phyloP scores from a whole-genome alignment of 2,888 invertebrate species.

The Blera fallax region DNA sequence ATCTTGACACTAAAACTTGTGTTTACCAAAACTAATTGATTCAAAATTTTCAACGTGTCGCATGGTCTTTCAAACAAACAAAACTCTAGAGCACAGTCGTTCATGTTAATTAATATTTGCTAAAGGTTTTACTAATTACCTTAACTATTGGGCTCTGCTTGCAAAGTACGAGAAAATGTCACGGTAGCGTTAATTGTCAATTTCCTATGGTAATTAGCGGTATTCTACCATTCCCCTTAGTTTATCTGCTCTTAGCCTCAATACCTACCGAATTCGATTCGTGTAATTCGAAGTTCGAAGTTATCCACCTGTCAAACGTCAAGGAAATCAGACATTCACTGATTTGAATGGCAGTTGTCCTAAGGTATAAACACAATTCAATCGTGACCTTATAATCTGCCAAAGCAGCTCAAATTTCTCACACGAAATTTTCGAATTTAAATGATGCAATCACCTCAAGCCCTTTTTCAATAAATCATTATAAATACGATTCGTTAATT shows the following conservation, averaged over 20 bases:
- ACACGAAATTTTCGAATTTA: neutral
- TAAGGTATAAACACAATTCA: neutral
- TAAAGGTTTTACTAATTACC: too few relatives aligned
- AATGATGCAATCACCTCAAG: neutral
- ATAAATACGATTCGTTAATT: constrained; percentile 12
- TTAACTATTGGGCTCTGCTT: too few relatives aligned
- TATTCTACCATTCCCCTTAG: neutral
- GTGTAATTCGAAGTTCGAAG: neutral
- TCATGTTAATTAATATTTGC: too few relatives aligned
- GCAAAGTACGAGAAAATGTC: neutral
- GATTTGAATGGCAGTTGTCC: neutral
- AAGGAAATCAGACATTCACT: too few relatives aligned
- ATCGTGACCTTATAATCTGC: neutral
- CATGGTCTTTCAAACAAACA: too few relatives aligned
- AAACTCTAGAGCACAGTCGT: too few relatives aligned
- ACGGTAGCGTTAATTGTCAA: neutral
- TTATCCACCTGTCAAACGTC: neutral
- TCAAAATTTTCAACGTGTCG: too few relatives aligned
- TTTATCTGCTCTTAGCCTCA: neutral
- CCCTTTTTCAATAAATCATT: constrained; percentile 6
- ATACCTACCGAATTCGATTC: neutral
- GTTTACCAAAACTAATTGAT: too few relatives aligned
- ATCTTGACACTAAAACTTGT: too few relatives aligned
- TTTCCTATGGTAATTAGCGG: neutral
- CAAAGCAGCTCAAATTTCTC: neutral